Evolutionary conservation across 2,797 vertebrate genomes (phyloP), one percentile per base, ranked within the genome.

Genomic region (Vireo griseus): DNA sequence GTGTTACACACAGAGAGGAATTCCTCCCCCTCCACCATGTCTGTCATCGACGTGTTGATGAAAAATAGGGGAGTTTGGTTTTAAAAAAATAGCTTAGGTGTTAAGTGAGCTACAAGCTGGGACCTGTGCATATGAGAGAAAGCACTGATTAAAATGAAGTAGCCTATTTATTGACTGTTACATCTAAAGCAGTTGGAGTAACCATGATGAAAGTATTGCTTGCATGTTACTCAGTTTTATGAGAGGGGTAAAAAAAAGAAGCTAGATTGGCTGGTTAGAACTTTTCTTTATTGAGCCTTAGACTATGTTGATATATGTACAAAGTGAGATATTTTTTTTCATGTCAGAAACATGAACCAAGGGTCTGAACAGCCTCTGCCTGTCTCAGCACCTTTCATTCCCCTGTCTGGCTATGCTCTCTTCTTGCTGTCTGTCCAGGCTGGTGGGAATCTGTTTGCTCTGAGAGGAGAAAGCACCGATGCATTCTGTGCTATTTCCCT

Each of bases 91-190:
- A 72, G 12, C 22, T 45, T 55, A 73, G 40, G 61, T 91, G 61
- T 86, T 94, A 91, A 92, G 75, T 51, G 69, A 95, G 85, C 68
- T 87, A 62, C 62, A 80, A 72, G 76, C 6, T 82, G 67, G 29
- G 79, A 71, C 78, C 51, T 48, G 40, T 35, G 45, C 1, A 1
- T 48, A 7, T 26, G 62, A 76, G 69, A 68, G 63, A 86, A 76
- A 83, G 71, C 0, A 0, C 48, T 59, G 68, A 59, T 85, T 79
- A 86, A 40, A 86, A 80, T 88, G 29, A 80, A 88, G 59, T 55
- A 51, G 8, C 59, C 58, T 83, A 5, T 40, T 90, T 83, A 85
- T 28, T 63, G 67, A 48, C 52, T 22, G 61, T 33, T 69, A 61
- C 21, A 59, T 14, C 68, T 80, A 37, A 62, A 90, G 82, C 44